These are phyloP conservation scores for Ceratothoa steindachneri DNA, from an alignment of 2,888 invertebrate species.

Conservation along the genomic window DNA sequence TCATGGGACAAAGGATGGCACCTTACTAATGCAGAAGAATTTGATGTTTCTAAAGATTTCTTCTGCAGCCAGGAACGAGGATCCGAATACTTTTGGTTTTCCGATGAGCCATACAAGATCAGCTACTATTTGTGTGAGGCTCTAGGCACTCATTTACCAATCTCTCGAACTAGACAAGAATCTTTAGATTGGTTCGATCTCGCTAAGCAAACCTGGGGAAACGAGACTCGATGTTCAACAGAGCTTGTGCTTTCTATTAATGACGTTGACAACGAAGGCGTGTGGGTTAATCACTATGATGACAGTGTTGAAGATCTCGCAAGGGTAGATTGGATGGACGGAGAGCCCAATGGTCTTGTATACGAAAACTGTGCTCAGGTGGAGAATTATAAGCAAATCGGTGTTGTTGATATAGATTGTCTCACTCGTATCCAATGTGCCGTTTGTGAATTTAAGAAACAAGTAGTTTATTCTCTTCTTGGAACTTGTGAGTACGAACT, in stretches of 20 bases:
- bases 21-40: slow-evolving; percentile 17
- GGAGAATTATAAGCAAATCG: slow-evolving; percentile 6
- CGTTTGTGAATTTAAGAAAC: slow-evolving; percentile 25
- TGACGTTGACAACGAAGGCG: slow-evolving; percentile 27
- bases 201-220: neutral
- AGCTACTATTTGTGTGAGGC: slow-evolving; percentile 38
- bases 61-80: slow-evolving; percentile 25
- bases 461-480: slow-evolving; percentile 26
- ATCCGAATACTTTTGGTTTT: slow-evolving; percentile 30
- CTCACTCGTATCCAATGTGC: slow-evolving; percentile 25
- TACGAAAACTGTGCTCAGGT: slow-evolving; percentile 40
- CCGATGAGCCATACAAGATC: neutral
- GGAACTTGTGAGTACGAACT: slow-evolving; percentile 42
- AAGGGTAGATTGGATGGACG: slow-evolving; percentile 17
- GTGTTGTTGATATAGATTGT: slow-evolving; percentile 39
- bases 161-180: slow-evolving; percentile 13
- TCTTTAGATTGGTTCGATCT: slow-evolving; percentile 9
- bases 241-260: slow-evolving; percentile 20
- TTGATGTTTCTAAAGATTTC: slow-evolving; percentile 15
- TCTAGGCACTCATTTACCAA: slow-evolving; percentile 35
- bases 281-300: slow-evolving; percentile 19
- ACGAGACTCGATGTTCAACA: slow-evolving; percentile 20
- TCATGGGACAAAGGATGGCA: slow-evolving; percentile 42
- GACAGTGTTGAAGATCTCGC: neutral
- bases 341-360: slow-evolving; percentile 38